A percentile compares a stretch with the other conserved stretches of the same genome.
Evolutionary conservation across 2,113 vertebrate species (phyloP).

Genomic region (Hippocampus barbouri): DNA sequence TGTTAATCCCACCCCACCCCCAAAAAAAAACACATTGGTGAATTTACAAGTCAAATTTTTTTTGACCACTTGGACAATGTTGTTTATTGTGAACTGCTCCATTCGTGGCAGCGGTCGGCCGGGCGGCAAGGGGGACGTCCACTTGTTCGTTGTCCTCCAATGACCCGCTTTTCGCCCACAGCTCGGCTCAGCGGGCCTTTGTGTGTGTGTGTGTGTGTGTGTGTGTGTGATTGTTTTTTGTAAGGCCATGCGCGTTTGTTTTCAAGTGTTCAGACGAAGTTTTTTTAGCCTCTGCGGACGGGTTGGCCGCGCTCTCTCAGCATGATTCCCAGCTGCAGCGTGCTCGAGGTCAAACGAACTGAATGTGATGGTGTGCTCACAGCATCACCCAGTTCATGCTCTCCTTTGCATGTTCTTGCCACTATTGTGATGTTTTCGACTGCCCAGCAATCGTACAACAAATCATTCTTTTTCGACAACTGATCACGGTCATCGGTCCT

Average conservation of each 20-base stretch:
- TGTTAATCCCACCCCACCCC: background rate
- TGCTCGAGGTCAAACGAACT: conserved; percentile 16
- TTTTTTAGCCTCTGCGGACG: background rate
- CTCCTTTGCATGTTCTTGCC: background rate
- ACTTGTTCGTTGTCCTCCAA: background rate
- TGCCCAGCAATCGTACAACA: no score
- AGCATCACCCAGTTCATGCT: conserved; percentile 9
- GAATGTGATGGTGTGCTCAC: conserved; percentile 16
- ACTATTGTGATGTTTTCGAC: background rate
- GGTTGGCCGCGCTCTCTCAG: conserved; percentile 37
- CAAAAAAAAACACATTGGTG: background rate
- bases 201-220: background rate
- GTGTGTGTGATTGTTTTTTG: background rate
- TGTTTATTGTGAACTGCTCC: background rate
- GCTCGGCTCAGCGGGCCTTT: background rate
- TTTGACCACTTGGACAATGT: background rate
- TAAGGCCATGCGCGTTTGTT: background rate
- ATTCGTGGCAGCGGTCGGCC: background rate
- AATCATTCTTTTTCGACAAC: no score
- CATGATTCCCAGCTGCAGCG: conserved; percentile 33
- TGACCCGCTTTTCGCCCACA: background rate
- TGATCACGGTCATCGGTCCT: no score
- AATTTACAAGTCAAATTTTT: background rate
- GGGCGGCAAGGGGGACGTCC: background rate
- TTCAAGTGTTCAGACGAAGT: background rate